These are phyloP conservation scores for Dasysyrphus albostriatus DNA, from an alignment of 2,888 invertebrate genomes.

Conservation along the genomic window DNA sequence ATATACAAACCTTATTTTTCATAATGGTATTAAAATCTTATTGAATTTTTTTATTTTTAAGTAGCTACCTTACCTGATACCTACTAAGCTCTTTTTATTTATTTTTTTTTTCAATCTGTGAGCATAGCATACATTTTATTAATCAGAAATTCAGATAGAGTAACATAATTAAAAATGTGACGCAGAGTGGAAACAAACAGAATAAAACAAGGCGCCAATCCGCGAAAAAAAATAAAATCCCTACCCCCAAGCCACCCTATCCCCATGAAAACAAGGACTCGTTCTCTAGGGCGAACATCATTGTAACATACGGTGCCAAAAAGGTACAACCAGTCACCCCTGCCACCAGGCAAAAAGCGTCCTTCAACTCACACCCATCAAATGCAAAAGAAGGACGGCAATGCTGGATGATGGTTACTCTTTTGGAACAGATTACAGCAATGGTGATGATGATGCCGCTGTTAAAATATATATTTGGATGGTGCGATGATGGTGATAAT, in stretches of 20 bases:
- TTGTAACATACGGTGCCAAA: conserved; percentile 71
- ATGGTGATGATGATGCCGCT: conserved; percentile 54
- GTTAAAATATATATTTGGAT: conserved; percentile 51
- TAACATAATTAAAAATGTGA: conserved; percentile 57
- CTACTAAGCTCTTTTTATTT: background rate
- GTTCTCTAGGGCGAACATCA: conserved; percentile 57
- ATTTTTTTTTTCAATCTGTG: background rate
- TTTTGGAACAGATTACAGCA: conserved; percentile 71
- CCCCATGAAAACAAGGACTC: conserved; percentile 38
- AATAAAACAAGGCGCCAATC: conserved; percentile 60
- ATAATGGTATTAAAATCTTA: no score
- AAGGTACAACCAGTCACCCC: conserved; percentile 60
- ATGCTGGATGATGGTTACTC: conserved; percentile 51
- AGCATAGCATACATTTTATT: background rate
- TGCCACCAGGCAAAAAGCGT: conserved; percentile 2
- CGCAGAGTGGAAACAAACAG: conserved; percentile 19
- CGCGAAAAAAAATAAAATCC: conserved; percentile 68
- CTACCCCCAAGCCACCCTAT: conserved; percentile 33
- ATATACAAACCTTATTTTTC: no score
- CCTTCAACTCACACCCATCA: conserved; percentile 3
- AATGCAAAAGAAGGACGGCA: conserved; percentile 9
- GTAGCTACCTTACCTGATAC: background rate
- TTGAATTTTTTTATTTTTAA: background rate
- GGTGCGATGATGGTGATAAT: conserved; percentile 68
- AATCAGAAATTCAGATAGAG: conserved; percentile 39